phyloP scores from a whole-genome alignment of 1,140 invertebrate genomes.

The Phocides pigmalion region DNA sequence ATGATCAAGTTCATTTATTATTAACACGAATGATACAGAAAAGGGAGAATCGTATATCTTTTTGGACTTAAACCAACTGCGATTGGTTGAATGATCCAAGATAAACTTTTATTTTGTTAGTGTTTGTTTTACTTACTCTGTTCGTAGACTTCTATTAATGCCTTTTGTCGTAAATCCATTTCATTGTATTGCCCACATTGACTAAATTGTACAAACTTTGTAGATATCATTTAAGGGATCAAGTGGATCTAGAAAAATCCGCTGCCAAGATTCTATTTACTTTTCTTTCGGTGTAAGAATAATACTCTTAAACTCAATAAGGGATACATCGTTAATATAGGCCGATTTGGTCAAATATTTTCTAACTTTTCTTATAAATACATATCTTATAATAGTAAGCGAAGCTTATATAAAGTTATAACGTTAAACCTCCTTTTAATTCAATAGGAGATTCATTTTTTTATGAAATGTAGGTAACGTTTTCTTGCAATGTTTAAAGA shows the following conservation, averaged over 20 bases:
- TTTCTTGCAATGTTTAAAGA: too few relatives aligned
- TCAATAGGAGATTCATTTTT: too few relatives aligned
- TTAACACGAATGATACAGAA: not conserved
- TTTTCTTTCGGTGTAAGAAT: too few relatives aligned
- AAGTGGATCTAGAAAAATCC: not conserved
- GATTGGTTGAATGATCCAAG: conserved; percentile 17
- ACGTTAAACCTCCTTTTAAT: too few relatives aligned
- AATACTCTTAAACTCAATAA: not conserved
- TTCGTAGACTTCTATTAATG: conserved; percentile 8
- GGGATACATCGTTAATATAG: too few relatives aligned
- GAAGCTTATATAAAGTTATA: too few relatives aligned
- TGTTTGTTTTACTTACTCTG: conserved; percentile 18
- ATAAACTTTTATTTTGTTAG: conserved; percentile 15
- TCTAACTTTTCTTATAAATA: too few relatives aligned
- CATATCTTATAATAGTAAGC: too few relatives aligned
- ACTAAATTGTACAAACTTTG: conserved; percentile 3
- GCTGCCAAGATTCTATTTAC: not conserved
- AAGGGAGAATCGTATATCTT: conserved; percentile 1
- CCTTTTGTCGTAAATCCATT: conserved; percentile 17
- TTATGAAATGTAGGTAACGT: too few relatives aligned
- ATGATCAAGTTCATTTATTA: not conserved
- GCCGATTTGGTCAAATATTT: not conserved
- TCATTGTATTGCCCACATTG: conserved; percentile 11
- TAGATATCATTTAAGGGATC: not conserved
- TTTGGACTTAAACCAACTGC: conserved; percentile 8